Evolutionary conservation across 1,140 invertebrate species (phyloP).

Genomic region (Samia ricini): DNA sequence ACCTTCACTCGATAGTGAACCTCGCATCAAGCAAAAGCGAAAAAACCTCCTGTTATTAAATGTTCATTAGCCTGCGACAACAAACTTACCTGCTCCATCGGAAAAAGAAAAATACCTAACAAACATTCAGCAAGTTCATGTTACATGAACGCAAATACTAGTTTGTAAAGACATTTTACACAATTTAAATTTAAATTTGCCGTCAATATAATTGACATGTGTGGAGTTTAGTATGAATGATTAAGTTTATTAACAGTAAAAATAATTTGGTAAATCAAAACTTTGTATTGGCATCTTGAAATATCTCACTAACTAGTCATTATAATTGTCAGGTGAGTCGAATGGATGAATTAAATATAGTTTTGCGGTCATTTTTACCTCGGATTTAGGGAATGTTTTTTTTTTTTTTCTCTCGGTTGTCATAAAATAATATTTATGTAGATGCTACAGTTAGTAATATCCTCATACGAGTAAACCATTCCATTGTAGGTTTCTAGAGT

Average conservation of each 20-base stretch:
- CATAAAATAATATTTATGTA: too few relatives aligned
- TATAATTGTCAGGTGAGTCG: background rate
- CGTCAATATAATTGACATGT: background rate
- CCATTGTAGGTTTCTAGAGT: too few relatives aligned
- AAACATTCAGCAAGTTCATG: background rate
- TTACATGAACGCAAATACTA: background rate
- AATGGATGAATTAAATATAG: background rate
- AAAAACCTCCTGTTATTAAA: constrained; percentile 10
- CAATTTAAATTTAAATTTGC: background rate
- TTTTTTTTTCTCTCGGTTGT: too few relatives aligned
- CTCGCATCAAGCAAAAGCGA: constrained; percentile 1
- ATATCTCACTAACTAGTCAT: background rate
- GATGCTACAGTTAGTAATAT: too few relatives aligned
- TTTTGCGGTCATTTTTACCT: background rate
- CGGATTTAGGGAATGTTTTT: background rate
- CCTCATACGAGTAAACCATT: too few relatives aligned
- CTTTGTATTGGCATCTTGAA: background rate
- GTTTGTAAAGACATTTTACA: background rate
- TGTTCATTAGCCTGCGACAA: constrained; percentile 10
- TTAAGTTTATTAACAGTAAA: background rate
- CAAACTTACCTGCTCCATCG: background rate
- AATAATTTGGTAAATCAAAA: background rate
- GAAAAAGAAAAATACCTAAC: background rate
- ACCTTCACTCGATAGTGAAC: background rate
- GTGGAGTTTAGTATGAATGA: background rate